A percentile compares a stretch with the other conserved stretches of the same genome.
phyloP scores from a whole-genome alignment of 35 echinoderm and acorn worm species.

The Heliocidaris erythrogramma region DNA sequence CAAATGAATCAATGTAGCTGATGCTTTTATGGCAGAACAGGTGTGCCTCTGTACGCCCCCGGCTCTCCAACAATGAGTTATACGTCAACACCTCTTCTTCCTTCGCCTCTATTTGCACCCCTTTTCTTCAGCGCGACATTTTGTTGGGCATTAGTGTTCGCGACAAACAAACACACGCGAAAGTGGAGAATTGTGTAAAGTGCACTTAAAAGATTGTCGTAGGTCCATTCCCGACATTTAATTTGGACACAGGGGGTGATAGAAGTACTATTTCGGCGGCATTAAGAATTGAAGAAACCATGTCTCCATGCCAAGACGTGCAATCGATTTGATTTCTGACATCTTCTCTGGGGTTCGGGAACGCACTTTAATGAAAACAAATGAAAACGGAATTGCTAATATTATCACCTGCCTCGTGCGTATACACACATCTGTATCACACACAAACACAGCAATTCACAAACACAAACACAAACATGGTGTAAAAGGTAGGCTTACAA shows the following conservation, averaged over 20 bases:
- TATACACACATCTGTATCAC: too few species aligned
- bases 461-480: background rate
- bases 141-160: background rate
- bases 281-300: background rate
- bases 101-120: background rate
- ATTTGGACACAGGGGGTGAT: background rate
- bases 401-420: background rate
- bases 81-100: background rate
- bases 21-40: background rate
- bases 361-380: background rate
- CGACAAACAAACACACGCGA: background rate
- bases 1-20: background rate
- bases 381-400: background rate
- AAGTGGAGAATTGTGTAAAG: background rate
- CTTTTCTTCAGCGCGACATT: background rate
- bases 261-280: background rate
- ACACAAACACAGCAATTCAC: too few species aligned
- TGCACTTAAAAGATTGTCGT: background rate
- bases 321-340: background rate
- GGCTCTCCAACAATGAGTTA: background rate
- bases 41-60: background rate
- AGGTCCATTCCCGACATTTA: conserved; percentile 1
- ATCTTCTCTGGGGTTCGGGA: background rate
- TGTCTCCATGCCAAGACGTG: background rate
- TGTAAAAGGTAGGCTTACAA: background rate